Evolutionary conservation across 2,888 invertebrate species (phyloP), one percentile per base, ranked within the genome.

Genomic region (Tanytarsus gracilentus): DNA sequence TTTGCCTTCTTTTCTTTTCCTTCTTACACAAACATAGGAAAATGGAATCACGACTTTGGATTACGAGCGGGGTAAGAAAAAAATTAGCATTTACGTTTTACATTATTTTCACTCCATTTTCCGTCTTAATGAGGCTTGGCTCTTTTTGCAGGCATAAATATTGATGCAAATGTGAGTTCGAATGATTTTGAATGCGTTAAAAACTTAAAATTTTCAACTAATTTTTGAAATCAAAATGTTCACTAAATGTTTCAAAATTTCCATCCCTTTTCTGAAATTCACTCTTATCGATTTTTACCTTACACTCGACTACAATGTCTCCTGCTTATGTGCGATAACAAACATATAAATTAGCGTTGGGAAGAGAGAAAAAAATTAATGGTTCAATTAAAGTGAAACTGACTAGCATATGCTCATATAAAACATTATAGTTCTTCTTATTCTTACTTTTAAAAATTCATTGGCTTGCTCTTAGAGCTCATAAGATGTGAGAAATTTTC

Each of bases 371-470:
- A 36, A 11, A 36, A 53, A 53, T 53, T 53, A 53, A 53, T 53
- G 53, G 53, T 53, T 53, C 53, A 53, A 53, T 53, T 53, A 53
- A 53, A 53, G 8, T 33, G 16, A 53, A 39, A 53, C 53, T 53
- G 25, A 16, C 11, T 27, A 53, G 53, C 53, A 53, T 53, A 53
- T 53, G 53, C 44, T 44, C 44, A 18, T 9, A 18, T 23, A 16
- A 14, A 16, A 14, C 14, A 16, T 29, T 29, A 16, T 51, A 11
- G 21, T 16, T 18, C 23, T n/a, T n/a, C 14, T 49, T 49, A 14
- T 30, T 9, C 30, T 30, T 14, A 3, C 2, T 11, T 23, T 27
- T 21, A 8, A 44, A 44, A 44, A 44, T 44, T 44, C 44, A 44
- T 44, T 44, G 44, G 44, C 9, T 44, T 44, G n/a, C 23, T 14